Base-by-base conservation (phyloP, 1,140 invertebrate species). In the Lepidotrigona ventralis region DNA sequence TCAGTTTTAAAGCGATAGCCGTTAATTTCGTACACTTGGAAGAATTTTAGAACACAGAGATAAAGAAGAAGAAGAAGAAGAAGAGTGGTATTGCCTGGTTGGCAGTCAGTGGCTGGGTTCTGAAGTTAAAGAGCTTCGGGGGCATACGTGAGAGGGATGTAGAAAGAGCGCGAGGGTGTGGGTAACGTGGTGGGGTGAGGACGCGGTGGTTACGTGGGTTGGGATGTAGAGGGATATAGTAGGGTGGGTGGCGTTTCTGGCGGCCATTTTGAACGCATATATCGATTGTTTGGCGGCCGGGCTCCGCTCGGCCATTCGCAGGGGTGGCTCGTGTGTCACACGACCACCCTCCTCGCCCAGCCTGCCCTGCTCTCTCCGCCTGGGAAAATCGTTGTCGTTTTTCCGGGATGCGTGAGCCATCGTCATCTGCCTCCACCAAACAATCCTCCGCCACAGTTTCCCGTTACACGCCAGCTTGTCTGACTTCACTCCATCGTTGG, bases 261-360 rank as follows among this genome's bases (percentile, higher is more conserved):
- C 94, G 92, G 94, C 94, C 94, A 94, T 94, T 94, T 94, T 94
- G 94, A 94, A 94, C 93, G 94, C 93, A 94, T 94, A 94, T 94
- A 94, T 94, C 94, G 93, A 94, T 94, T 94, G 94, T 94, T 94
- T 94, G 93, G 94, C 93, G 93, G 93, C 93, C 92, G 92, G 92
- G 93, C 91, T 91, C 88, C 77, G 87, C 92, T 93, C 93, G 92
- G 90, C 93, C 93, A 94, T 94, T 94, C 93, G 92, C 90, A 91
- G 92, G 90, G 86, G 88, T 90, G 89, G 87, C 90, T 90, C 90
- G 90, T 88, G 85, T 89, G 88, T 90, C 86, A 89, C 87, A 88
- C 82, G 82, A 88, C 87, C 84, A 88, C 85, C 87, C 77, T 70
- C 85, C 68, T 60, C 53, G 73, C 58, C 73, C 54, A 71, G 66